Percentiles rank a stretch among this genome's conserved stretches.
These are phyloP conservation scores for Clostera curtula DNA, from an alignment of 2,888 invertebrate species.

Conservation along the genomic window DNA sequence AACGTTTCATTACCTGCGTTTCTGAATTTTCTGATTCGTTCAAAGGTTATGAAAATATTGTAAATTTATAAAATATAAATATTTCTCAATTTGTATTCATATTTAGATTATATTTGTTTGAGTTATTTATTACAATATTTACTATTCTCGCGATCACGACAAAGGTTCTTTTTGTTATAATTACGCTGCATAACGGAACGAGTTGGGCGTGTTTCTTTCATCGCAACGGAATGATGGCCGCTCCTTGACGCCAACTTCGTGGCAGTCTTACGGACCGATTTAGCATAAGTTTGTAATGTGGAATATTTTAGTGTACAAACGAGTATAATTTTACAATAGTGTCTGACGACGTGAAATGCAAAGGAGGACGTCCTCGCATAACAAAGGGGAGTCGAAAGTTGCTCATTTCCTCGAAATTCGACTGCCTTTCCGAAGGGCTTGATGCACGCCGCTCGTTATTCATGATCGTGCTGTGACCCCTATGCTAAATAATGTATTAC, in stretches of 20 bases:
- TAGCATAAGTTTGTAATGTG: constrained; percentile 40
- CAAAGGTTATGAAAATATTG: too few relatives aligned
- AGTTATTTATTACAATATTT: too few relatives aligned
- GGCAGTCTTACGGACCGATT: constrained; percentile 47
- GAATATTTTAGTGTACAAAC: constrained; percentile 36
- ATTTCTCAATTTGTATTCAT: too few relatives aligned
- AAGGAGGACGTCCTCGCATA: constrained; percentile 67
- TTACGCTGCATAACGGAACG: constrained; percentile 24
- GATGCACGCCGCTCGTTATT: constrained; percentile 44
- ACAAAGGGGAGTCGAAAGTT: constrained; percentile 63
- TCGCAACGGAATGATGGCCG: constrained; percentile 49
- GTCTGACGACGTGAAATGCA: constrained; percentile 66
- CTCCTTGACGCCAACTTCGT: constrained; percentile 52
- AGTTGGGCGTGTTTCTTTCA: constrained; percentile 43
- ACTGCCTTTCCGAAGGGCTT: constrained; percentile 23
- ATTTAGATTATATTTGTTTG: too few relatives aligned
- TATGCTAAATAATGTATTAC: constrained; percentile 39
- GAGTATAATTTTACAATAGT: constrained; percentile 44
- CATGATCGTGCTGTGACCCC: constrained; percentile 42
- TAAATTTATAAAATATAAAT: too few relatives aligned
- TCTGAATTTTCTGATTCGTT: too few relatives aligned
- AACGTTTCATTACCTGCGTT: too few relatives aligned
- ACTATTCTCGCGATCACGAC: too few relatives aligned
- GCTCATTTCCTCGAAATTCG: constrained; percentile 22
- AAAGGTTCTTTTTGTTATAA: too few relatives aligned